A percentile compares a stretch with the other conserved stretches of the same genome.
Conservation (phyloP, 2,888 invertebrate genomes). For the Pandemis cinnamomeana region DNA sequence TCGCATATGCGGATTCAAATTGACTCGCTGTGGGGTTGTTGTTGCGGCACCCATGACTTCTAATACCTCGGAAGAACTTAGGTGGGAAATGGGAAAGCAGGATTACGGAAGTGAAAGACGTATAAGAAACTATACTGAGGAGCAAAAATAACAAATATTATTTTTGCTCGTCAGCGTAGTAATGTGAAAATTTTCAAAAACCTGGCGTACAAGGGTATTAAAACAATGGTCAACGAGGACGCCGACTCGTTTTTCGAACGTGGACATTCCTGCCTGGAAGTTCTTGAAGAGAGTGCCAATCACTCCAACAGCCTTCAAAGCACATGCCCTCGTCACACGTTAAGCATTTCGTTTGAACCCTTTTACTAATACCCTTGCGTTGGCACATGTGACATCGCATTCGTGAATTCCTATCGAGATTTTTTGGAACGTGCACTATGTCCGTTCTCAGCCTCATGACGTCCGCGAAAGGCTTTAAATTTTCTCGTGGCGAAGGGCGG, state of each 20-base stretch:
- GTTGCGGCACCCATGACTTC: no score
- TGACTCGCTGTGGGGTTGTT: no score
- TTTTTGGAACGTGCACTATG: constrained; percentile 6
- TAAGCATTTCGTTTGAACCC: neutral
- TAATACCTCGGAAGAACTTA: neutral
- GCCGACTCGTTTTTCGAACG: neutral
- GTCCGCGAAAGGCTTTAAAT: neutral
- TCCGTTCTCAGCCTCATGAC: constrained; percentile 14
- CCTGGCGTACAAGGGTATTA: neutral
- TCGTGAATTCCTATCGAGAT: neutral
- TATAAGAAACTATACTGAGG: neutral
- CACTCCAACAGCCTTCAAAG: constrained; percentile 21
- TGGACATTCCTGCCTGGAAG: constrained; percentile 14
- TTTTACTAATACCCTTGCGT: constrained; percentile 9
- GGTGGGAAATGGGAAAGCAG: neutral
- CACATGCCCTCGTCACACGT: constrained; percentile 16
- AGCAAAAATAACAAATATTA: neutral
- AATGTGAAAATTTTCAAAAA: constrained; percentile 1
- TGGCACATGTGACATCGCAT: constrained; percentile 1
- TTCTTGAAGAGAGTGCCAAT: constrained; percentile 23
- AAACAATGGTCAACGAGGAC: neutral
- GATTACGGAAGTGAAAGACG: neutral
- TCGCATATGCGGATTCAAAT: no score
- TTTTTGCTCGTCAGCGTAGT: constrained; percentile 1
- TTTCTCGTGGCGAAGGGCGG: constrained; percentile 6